Evolutionary conservation across 2,888 invertebrate genomes (phyloP).

Genomic region (Pantelozetes paolii): DNA sequence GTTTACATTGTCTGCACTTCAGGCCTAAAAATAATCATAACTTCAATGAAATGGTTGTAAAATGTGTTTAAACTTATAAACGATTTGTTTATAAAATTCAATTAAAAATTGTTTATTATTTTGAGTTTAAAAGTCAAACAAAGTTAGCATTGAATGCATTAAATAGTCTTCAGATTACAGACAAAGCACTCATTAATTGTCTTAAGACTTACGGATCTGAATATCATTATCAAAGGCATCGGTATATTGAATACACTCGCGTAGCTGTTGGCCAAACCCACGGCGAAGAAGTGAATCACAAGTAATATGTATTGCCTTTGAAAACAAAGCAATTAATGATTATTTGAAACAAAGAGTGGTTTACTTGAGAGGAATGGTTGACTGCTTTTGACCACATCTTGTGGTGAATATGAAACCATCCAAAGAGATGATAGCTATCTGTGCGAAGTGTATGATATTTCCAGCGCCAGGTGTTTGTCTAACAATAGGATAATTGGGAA

Average conservation of each 20-base stretch:
- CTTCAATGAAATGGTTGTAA: no score
- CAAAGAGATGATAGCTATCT: constrained; percentile 83
- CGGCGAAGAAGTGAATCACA: constrained; percentile 53
- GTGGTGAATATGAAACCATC: constrained; percentile 76
- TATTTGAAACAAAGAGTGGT: background rate
- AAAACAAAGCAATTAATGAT: background rate
- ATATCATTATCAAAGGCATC: constrained; percentile 98
- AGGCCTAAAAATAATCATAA: no score
- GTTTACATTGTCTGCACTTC: no score
- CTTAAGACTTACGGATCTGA: constrained; percentile 69
- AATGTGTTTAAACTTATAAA: background rate
- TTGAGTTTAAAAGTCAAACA: background rate
- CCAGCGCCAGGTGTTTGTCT: constrained; percentile 70
- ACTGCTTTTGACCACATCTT: constrained; percentile 73
- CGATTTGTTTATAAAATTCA: constrained; percentile 2
- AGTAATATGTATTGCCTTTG: constrained; percentile 50
- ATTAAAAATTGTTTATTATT: background rate
- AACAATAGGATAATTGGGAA: no score
- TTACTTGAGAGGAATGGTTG: constrained; percentile 62
- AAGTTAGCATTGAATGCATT: background rate
- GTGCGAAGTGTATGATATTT: constrained; percentile 89
- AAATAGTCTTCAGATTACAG: no score
- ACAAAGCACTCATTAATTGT: background rate
- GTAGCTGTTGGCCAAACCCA: constrained; percentile 64
- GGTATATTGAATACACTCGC: constrained; percentile 94